Evolutionary conservation across 2,797 vertebrate species (phyloP).

Genomic region (Manis pentadactyla): DNA sequence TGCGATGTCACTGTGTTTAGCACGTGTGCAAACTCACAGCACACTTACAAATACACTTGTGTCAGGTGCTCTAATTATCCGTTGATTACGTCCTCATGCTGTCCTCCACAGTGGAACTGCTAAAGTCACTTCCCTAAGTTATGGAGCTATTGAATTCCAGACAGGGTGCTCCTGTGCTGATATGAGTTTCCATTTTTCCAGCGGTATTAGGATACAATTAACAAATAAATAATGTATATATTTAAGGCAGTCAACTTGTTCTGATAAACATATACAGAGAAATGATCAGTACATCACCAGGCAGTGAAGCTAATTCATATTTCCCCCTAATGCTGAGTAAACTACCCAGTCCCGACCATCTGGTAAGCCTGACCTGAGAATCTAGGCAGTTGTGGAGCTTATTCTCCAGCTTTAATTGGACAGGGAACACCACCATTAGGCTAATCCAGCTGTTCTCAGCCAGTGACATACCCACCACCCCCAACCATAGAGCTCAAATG

Average conservation of each 20-base stretch:
- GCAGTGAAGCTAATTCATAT: not conserved
- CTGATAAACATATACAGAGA: not conserved
- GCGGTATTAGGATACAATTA: not conserved
- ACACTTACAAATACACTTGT: not conserved
- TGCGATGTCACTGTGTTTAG: not conserved
- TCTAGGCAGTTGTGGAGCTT: too few species aligned
- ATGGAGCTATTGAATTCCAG: not conserved
- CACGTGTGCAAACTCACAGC: not conserved
- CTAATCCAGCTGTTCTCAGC: too few species aligned
- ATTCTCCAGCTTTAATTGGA: too few species aligned
- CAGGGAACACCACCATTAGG: too few species aligned
- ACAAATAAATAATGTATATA: not conserved
- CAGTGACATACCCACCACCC: too few species aligned
- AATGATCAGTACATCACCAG: not conserved
- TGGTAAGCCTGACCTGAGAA: too few species aligned
- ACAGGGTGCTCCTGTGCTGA: not conserved
- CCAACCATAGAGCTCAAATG: too few species aligned
- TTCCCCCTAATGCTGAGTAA: too few species aligned
- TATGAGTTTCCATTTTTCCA: not conserved
- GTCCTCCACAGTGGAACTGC: not conserved
- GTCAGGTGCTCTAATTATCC: not conserved
- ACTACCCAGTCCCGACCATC: too few species aligned
- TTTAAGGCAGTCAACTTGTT: not conserved
- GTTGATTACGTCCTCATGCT: not conserved
- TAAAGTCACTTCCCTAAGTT: not conserved